Evolutionary conservation across 1,140 invertebrate genomes (phyloP), one percentile per base, ranked within the genome.

Genomic region (Leptinotarsa defecta): DNA sequence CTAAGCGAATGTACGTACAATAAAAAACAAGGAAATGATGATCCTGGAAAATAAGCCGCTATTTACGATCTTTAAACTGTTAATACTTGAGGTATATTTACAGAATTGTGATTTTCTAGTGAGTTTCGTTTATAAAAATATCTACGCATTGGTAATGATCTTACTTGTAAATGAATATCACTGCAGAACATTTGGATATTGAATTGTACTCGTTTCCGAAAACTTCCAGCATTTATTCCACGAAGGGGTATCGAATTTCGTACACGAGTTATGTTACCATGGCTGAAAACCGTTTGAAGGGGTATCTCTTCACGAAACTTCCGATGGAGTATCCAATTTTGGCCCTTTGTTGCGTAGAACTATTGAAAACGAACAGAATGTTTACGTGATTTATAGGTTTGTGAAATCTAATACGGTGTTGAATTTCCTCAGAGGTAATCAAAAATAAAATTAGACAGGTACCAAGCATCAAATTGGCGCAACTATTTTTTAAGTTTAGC

Each of bases 221-320:
- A 17, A 19, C 52, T 43, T 43, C 1, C 5, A 57, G 64, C 27
- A 67, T 70, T 70, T 70, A 70, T 70, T 52, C 1, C 48, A 19
- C 19, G 20, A 19, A 52, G 68, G 34, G n/a, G 68, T 70, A 70
- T 70, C 48, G n/a, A 24, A 70, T 70, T 70, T 70, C 68, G 4
- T 70, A 13, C 17, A 6, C 24, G 19, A 48, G 3, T 70, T 24
- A 24, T 13, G 48, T 70, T 70, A 49, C 68, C 68, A 70, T 49
- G 68, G 15, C 11, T 19, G 20, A 67, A 22, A 67, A 57, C 52
- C 27, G 27, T 67, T 67, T 67, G 22, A 22, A 34, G 27, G 64
- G 64, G 64, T 24, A 22, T 67, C 22, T 67, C 13, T 67, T 22
- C 13, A 13, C n/a, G n/a, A 57, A 57, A 57, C 52, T 43, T 43